These are phyloP conservation scores for Gymnodraco acuticeps DNA, from an alignment of 2,797 vertebrate genomes.

Conservation along the genomic window DNA sequence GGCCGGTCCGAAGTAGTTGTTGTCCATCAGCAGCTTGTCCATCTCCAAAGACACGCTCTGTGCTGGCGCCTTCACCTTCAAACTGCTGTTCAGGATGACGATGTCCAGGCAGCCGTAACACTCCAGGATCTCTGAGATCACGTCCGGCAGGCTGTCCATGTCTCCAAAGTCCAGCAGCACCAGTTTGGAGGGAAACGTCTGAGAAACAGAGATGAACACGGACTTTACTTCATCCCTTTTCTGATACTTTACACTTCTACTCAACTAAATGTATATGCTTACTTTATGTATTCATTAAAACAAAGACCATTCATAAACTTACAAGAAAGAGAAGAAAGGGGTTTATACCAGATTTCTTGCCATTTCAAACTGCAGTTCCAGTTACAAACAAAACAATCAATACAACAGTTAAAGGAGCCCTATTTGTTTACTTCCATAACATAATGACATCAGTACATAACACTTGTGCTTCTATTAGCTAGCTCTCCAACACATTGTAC, in stretches of 20 bases:
- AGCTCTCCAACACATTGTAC: too few species aligned
- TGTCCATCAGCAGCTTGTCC: slow-evolving; percentile 94
- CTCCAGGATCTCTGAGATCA: slow-evolving; percentile 89
- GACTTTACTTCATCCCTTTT: neutral
- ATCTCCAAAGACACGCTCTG: slow-evolving; percentile 91
- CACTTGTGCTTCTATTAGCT: too few species aligned
- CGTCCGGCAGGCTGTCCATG: slow-evolving; percentile 86
- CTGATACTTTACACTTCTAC: neutral
- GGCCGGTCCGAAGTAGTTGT: slow-evolving; percentile 95
- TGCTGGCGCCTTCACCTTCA: slow-evolving; percentile 92
- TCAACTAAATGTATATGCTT: neutral
- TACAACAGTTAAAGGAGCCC: too few species aligned
- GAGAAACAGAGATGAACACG: neutral
- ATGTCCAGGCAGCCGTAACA: slow-evolving; percentile 94
- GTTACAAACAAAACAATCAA: too few species aligned
- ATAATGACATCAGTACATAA: too few species aligned
- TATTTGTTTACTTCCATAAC: too few species aligned
- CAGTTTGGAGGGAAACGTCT: slow-evolving; percentile 94
- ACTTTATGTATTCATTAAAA: too few species aligned
- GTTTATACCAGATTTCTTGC: too few species aligned
- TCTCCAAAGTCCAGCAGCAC: slow-evolving; percentile 92
- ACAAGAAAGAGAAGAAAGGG: too few species aligned
- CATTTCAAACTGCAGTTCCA: too few species aligned
- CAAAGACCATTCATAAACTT: too few species aligned
- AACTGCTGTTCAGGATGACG: slow-evolving; percentile 91